Evolutionary conservation across 2,888 invertebrate genomes (phyloP).

Genomic region (Limenitis camilla): DNA sequence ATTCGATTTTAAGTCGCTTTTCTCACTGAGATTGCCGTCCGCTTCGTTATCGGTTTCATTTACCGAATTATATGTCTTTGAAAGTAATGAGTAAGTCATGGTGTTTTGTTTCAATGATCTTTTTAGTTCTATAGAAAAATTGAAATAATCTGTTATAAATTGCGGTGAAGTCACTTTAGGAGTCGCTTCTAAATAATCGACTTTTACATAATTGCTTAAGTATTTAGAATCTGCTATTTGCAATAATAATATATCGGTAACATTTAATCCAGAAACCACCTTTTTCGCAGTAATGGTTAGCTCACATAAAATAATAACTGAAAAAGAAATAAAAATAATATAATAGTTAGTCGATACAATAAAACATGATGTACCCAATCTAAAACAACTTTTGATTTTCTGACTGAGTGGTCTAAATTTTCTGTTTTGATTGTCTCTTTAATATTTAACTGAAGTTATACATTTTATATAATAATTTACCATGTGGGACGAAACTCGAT

Average conservation of each 20-base stretch:
- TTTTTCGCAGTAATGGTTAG: conserved; percentile 10
- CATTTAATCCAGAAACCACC: conserved; percentile 20
- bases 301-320: conserved; percentile 19
- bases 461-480: conserved; percentile 25
- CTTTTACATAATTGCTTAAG: neutral
- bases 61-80: neutral
- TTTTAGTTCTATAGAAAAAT: neutral
- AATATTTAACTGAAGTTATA: neutral
- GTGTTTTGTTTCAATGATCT: neutral
- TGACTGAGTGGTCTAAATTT: neutral
- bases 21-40: too few relatives aligned
- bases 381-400: neutral
- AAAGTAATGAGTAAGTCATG: neutral
- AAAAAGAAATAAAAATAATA: neutral
- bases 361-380: too few relatives aligned
- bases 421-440: neutral
- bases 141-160: conserved; percentile 1
- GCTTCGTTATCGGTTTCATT: too few relatives aligned
- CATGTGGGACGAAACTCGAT: conserved; percentile 32
- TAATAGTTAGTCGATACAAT: neutral
- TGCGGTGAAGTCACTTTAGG: neutral
- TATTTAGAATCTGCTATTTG: conserved; percentile 1
- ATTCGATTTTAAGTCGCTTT: too few relatives aligned
- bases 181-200: neutral
- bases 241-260: conserved; percentile 5